phyloP scores from a whole-genome alignment of 2,888 invertebrate genomes.

The Drosophila picticornis region DNA sequence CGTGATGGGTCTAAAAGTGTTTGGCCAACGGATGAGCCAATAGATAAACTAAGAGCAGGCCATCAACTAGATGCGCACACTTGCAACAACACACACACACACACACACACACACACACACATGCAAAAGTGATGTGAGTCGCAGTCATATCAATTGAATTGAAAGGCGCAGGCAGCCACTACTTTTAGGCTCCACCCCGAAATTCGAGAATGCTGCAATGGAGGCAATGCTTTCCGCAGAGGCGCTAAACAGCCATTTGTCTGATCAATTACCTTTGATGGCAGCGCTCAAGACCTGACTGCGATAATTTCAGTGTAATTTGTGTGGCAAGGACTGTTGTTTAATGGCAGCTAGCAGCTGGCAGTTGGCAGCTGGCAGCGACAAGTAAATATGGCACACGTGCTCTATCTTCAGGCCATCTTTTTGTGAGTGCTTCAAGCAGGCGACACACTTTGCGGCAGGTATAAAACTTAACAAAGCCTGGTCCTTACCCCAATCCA shows the following conservation, averaged over 20 bases:
- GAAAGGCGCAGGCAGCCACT: conserved; percentile 36
- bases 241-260: conserved; percentile 50
- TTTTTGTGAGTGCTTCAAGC: conserved; percentile 37
- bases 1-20: conserved; percentile 53
- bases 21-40: conserved; percentile 57
- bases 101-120: conserved; percentile 2
- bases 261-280: conserved; percentile 71
- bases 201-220: conserved; percentile 10
- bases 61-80: conserved; percentile 3
- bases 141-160: conserved; percentile 51
- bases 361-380: background rate
- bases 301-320: conserved; percentile 56
- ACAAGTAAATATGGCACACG: conserved; percentile 51
- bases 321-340: conserved; percentile 15
- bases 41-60: conserved; percentile 2
- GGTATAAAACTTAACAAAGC: conserved; percentile 58
- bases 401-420: conserved; percentile 66
- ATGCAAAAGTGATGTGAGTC: background rate
- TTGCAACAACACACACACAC: conserved; percentile 19
- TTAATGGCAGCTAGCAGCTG: conserved; percentile 60
- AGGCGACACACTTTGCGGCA: conserved; percentile 36
- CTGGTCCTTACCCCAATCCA: conserved; percentile 42
- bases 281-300: conserved; percentile 15
- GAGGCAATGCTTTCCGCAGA: conserved; percentile 27
- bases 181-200: conserved; percentile 53